phyloP scores from a whole-genome alignment of 2,797 vertebrate genomes.

The Darevskia nairensis region DNA sequence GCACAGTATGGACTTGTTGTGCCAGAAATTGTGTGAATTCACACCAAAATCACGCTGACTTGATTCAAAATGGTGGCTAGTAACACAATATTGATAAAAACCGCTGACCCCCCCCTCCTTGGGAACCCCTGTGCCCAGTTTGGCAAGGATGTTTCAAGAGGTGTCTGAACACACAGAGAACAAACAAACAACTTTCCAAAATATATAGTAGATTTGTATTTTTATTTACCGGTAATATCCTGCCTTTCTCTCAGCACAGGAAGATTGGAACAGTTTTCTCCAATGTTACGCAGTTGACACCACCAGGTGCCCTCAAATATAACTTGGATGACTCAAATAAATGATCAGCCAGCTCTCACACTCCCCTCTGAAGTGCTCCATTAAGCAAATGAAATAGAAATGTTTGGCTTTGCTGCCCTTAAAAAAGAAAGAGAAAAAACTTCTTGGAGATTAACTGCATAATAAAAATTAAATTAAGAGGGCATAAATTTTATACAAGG shows the following conservation, averaged over 20 bases:
- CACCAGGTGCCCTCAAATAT: conserved; percentile 48
- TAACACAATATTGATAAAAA: no score
- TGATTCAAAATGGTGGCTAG: no score
- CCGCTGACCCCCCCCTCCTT: no score
- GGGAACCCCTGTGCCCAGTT: no score
- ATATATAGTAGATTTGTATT: no score
- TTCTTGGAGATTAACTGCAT: conserved; percentile 74
- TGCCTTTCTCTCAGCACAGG: not conserved
- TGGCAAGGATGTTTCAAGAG: no score
- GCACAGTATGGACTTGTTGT: no score
- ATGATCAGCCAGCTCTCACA: conserved; percentile 61
- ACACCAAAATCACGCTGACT: no score
- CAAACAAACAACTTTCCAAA: no score
- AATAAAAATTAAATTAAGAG: conserved; percentile 77
- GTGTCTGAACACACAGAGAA: no score
- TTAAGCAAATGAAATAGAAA: conserved; percentile 81
- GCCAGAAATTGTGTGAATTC: no score
- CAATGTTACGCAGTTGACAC: conserved; percentile 28
- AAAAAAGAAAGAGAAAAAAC: conserved; percentile 27
- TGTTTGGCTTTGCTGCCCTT: conserved; percentile 60
- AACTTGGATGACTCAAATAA: conserved; percentile 65
- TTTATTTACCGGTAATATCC: no score
- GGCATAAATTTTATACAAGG: conserved; percentile 73
- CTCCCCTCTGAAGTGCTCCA: conserved; percentile 60
- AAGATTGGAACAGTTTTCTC: conserved; percentile 30